Conservation (phyloP, 2,113 vertebrate species). For the Gobiocypris rarus region DNA sequence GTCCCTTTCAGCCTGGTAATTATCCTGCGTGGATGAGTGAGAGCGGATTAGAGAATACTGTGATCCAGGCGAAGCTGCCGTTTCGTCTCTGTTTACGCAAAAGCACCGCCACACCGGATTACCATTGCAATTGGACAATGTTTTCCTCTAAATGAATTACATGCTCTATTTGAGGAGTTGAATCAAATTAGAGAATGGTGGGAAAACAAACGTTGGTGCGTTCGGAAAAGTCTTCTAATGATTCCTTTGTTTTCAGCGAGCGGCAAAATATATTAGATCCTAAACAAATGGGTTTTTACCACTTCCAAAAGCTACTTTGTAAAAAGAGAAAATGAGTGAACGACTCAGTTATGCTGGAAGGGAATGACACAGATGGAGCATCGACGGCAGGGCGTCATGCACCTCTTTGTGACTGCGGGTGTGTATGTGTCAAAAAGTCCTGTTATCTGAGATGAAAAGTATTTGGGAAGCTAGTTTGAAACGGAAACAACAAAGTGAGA, state of each 20-base stretch:
- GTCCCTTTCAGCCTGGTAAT: conserved; percentile 55
- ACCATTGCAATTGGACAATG: conserved; percentile 74
- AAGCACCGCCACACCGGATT: conserved; percentile 71
- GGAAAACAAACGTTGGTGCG: conserved; percentile 54
- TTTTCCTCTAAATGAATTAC: conserved; percentile 76
- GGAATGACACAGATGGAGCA: neutral
- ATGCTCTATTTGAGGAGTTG: conserved; percentile 75
- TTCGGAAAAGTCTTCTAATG: conserved; percentile 45
- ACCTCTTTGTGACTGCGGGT: neutral
- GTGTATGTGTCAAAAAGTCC: neutral
- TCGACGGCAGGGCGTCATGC: neutral
- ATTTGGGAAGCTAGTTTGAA: neutral
- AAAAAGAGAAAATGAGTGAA: neutral
- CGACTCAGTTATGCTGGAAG: neutral
- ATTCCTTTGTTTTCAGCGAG: conserved; percentile 31
- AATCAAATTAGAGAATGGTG: conserved; percentile 73
- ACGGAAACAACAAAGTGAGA: neutral
- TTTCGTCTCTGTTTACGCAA: conserved; percentile 66
- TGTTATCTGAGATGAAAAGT: neutral
- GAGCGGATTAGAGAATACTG: conserved; percentile 52
- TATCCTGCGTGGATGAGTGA: conserved; percentile 53
- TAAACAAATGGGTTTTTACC: conserved; percentile 29
- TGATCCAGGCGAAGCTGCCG: conserved; percentile 37
- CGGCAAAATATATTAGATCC: conserved; percentile 22
- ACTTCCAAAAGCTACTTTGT: conserved; percentile 8